A percentile compares a stretch with the other conserved stretches of the same genome.
These are phyloP conservation scores for Dysidea cf. avara DNA, from an alignment of 37 sponge, comb jelly and placozoan genomes.

Conservation along the genomic window DNA sequence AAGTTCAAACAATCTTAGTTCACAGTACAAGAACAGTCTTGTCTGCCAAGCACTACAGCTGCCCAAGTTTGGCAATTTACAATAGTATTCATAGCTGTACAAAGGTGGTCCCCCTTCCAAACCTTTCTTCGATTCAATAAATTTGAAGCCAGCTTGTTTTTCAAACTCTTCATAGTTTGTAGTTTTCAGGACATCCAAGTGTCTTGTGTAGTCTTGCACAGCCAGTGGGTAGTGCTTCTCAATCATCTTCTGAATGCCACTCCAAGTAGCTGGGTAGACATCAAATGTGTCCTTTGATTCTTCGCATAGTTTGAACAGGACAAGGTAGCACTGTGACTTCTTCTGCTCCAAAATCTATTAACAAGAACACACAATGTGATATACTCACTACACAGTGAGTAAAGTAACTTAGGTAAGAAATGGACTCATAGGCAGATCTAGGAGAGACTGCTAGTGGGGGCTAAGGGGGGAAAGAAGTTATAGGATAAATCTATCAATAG, in stretches of 20 bases:
- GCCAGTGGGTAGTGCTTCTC: conserved; percentile 29
- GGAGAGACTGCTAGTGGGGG: no score
- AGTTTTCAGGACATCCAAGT: conserved; percentile 6
- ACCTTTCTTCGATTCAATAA: conserved; percentile 32
- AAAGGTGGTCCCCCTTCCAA: conserved; percentile 18
- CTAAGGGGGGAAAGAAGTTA: no score
- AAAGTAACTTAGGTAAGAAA: no score
- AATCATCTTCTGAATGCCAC: conserved; percentile 35
- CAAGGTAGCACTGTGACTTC: conserved; percentile 40
- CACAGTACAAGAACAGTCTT: conserved; percentile 70
- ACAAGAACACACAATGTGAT: no score
- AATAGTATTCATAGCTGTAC: conserved; percentile 44
- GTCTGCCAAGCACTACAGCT: conserved; percentile 57
- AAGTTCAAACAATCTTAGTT: conserved; percentile 53
- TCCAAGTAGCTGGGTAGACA: conserved; percentile 57
- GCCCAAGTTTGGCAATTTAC: conserved; percentile 16
- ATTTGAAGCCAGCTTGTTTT: conserved; percentile 44
- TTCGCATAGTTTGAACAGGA: conserved; percentile 27
- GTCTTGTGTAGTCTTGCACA: conserved; percentile 4
- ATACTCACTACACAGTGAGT: no score
- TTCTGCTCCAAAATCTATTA: conserved; percentile 40
- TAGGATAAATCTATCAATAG: no score
- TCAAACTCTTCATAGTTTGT: conserved; percentile 26
- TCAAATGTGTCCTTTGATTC: neutral
- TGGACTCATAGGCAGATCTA: no score